phyloP scores from a whole-genome alignment of 92 coral and sea anemone species.

The Desmophyllum pertusum region DNA sequence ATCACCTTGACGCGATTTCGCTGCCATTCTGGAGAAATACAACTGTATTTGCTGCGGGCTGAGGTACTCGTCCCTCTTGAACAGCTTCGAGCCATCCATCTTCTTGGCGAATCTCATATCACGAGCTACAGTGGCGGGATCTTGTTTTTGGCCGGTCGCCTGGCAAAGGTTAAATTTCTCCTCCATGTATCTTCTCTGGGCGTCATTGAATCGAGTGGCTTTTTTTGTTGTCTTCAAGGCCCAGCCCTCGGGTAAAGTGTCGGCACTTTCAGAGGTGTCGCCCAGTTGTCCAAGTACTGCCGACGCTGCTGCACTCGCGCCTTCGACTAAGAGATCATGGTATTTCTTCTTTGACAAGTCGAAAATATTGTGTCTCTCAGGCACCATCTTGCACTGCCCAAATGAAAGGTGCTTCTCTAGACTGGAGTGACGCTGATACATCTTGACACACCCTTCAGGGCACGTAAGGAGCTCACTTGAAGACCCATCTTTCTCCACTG shows the following conservation, averaged over 20 bases:
- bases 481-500: slow-evolving; percentile 20
- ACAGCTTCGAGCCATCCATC: slow-evolving; percentile 57
- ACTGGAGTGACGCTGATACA: slow-evolving; percentile 52
- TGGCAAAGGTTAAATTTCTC: slow-evolving; percentile 55
- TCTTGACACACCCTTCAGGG: slow-evolving; percentile 41
- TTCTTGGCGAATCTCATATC: slow-evolving; percentile 61
- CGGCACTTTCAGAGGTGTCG: slow-evolving; percentile 3
- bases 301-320: slow-evolving; percentile 20
- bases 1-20: slow-evolving; percentile 11
- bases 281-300: slow-evolving; percentile 25
- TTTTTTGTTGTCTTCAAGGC: slow-evolving; percentile 48
- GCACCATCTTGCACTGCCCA: slow-evolving; percentile 52
- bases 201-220: slow-evolving; percentile 48
- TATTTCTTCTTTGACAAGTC: slow-evolving; percentile 46
- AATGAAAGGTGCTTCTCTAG: slow-evolving; percentile 50
- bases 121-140: slow-evolving; percentile 56
- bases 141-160: slow-evolving; percentile 60
- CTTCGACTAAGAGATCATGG: slow-evolving; percentile 43
- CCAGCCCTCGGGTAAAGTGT: slow-evolving; percentile 53
- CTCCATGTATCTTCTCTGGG: slow-evolving; percentile 44
- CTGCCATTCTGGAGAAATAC: slow-evolving; percentile 63
- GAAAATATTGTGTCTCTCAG: slow-evolving; percentile 41
- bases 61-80: slow-evolving; percentile 47
- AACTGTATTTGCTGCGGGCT: slow-evolving; percentile 57
- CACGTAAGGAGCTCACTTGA: slow-evolving; percentile 33